Conservation (phyloP, 2,888 invertebrate genomes). For the Minunthozetes semirufus region DNA sequence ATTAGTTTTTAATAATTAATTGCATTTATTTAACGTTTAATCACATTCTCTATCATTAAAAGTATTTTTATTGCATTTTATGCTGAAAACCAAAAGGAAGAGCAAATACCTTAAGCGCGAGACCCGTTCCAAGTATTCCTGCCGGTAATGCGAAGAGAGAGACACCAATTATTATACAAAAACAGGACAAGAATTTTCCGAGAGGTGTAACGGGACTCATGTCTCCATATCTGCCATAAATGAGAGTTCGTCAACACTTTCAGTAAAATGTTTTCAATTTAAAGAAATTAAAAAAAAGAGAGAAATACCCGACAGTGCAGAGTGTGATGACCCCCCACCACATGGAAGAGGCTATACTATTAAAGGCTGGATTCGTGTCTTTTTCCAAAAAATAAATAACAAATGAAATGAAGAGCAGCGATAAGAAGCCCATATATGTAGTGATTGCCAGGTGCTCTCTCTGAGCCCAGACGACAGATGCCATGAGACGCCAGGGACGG, state of each 20-base stretch:
- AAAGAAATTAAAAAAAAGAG: not conserved
- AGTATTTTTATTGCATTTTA: not conserved
- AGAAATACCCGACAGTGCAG: slow-evolving; percentile 25
- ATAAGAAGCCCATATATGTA: slow-evolving; percentile 30
- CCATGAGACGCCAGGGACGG: slow-evolving; percentile 34
- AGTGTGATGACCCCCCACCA: slow-evolving; percentile 34
- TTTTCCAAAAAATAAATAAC: slow-evolving; percentile 32
- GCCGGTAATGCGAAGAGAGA: slow-evolving; percentile 32
- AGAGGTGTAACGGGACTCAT: slow-evolving; percentile 32
- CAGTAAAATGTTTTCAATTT: not conserved
- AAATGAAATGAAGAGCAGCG: slow-evolving; percentile 30
- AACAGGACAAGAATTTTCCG: slow-evolving; percentile 18
- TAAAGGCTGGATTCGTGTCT: slow-evolving; percentile 26
- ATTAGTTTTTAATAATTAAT: not conserved
- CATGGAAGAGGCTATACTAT: slow-evolving; percentile 16
- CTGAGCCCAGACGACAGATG: slow-evolving; percentile 29
- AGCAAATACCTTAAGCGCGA: slow-evolving; percentile 33
- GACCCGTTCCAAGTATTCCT: slow-evolving; percentile 32
- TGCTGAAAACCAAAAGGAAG: not conserved
- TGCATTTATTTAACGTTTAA: not conserved
- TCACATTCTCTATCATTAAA: not conserved
- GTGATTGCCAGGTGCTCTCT: slow-evolving; percentile 31
- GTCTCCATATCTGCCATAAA: slow-evolving; percentile 34
- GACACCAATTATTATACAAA: slow-evolving; percentile 11
- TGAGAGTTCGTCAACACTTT: not conserved